Evolutionary conservation across 2,888 invertebrate species (phyloP).

Genomic region (Eulithis prunata): DNA sequence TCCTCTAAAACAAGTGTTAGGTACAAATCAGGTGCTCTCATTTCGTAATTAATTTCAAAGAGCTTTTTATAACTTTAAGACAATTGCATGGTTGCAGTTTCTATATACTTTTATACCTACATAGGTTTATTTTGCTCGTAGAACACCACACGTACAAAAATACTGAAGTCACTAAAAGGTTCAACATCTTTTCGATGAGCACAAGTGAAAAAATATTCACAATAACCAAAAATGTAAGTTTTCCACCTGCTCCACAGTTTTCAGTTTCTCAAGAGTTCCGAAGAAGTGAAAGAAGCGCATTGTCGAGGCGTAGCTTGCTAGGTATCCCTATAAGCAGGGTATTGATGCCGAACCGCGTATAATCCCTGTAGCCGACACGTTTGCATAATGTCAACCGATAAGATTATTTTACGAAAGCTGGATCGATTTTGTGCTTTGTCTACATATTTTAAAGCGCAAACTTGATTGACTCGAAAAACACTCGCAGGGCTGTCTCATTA

Average conservation of each 20-base stretch:
- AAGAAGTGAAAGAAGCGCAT: slow-evolving; percentile 57
- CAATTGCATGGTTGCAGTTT: too few relatives aligned
- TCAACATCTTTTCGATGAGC: too few relatives aligned
- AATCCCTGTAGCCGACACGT: slow-evolving; percentile 40
- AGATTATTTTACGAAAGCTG: slow-evolving; percentile 31
- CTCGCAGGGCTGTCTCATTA: too few relatives aligned
- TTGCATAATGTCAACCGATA: slow-evolving; percentile 49
- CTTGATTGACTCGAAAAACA: not conserved
- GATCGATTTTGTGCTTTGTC: not conserved
- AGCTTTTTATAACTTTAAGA: too few relatives aligned
- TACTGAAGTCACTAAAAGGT: too few relatives aligned
- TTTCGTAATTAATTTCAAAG: too few relatives aligned
- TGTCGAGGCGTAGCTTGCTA: slow-evolving; percentile 53
- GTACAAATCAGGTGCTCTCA: too few relatives aligned
- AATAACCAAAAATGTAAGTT: not conserved
- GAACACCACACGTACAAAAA: too few relatives aligned
- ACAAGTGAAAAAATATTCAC: too few relatives aligned
- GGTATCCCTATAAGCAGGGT: slow-evolving; percentile 47
- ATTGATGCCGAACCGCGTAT: slow-evolving; percentile 44
- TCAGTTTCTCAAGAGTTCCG: slow-evolving; percentile 42
- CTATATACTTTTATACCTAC: too few relatives aligned
- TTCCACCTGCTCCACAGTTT: slow-evolving; percentile 44
- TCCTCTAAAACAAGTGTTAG: too few relatives aligned
- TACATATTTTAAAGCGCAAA: not conserved
- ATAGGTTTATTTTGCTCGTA: too few relatives aligned